A percentile compares a stretch with the other conserved stretches of the same genome.
phyloP scores from a whole-genome alignment of 2,113 vertebrate species.

The Vanacampus margaritifer region DNA sequence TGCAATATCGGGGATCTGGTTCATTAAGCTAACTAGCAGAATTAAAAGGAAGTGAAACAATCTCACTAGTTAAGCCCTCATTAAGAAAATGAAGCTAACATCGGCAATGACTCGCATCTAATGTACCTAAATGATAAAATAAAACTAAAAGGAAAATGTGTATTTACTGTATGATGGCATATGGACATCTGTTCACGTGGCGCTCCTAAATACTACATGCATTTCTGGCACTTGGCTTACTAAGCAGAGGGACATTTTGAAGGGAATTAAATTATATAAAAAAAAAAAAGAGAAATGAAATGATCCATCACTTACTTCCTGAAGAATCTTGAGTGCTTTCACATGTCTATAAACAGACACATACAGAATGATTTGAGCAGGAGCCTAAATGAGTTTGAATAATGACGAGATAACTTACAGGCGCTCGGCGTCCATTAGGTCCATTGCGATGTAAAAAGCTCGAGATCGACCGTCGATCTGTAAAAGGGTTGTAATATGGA shows the following conservation, averaged over 20 bases:
- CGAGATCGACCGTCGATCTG: constrained; percentile 83
- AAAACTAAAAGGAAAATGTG: not conserved
- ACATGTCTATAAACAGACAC: constrained; percentile 76
- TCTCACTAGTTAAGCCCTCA: not conserved
- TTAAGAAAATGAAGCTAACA: not conserved
- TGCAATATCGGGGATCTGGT: not conserved
- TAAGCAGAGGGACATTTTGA: not conserved
- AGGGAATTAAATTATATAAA: not conserved
- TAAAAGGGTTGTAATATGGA: constrained; percentile 34
- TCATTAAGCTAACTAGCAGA: constrained; percentile 6
- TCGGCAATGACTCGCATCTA: not conserved
- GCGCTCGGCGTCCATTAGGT: constrained; percentile 85
- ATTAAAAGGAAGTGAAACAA: constrained; percentile 1
- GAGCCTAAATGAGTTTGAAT: not conserved
- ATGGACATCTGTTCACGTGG: too few relatives aligned
- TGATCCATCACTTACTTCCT: constrained; percentile 71
- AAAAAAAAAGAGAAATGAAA: not conserved
- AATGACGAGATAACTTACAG: constrained; percentile 71
- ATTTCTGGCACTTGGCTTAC: not conserved
- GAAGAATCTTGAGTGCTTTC: constrained; percentile 79
- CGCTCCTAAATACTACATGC: too few relatives aligned
- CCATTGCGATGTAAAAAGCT: constrained; percentile 82
- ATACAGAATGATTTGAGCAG: not conserved
- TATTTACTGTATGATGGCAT: not conserved
- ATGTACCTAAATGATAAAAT: not conserved